phyloP scores from a whole-genome alignment of 2,888 invertebrate genomes.

The Pammene fasciana region DNA sequence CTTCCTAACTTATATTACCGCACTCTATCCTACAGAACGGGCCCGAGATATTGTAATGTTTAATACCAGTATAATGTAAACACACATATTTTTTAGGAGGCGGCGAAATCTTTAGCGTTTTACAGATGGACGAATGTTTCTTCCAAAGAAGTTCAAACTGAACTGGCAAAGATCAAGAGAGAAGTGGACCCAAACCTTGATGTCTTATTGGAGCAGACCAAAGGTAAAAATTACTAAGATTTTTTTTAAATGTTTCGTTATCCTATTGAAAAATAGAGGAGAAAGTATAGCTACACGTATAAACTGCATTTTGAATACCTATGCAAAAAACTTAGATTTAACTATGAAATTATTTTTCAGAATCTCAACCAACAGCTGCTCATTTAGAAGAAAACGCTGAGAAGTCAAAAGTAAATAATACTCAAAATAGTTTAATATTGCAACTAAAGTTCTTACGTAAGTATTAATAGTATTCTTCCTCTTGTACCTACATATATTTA shows the following conservation, averaged over 20 bases:
- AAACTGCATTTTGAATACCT: no score
- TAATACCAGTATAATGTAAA: no score
- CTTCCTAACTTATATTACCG: no score
- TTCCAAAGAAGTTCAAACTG: slow-evolving; percentile 61
- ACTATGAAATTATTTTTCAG: slow-evolving; percentile 27
- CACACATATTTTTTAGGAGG: slow-evolving; percentile 54
- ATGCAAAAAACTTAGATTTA: background rate
- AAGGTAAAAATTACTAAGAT: no score
- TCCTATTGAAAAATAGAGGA: no score
- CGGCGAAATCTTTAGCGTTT: slow-evolving; percentile 61
- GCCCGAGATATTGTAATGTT: no score
- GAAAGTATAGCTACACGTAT: no score
- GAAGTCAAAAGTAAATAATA: slow-evolving; percentile 49
- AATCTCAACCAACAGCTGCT: slow-evolving; percentile 15
- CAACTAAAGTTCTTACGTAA: slow-evolving; percentile 61
- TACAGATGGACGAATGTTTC: slow-evolving; percentile 54
- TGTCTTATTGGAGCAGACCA: slow-evolving; percentile 48
- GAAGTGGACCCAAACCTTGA: slow-evolving; percentile 59
- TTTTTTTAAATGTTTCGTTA: no score
- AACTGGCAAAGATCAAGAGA: slow-evolving; percentile 58
- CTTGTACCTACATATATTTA: no score
- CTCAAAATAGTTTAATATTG: slow-evolving; percentile 46
- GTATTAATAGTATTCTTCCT: slow-evolving; percentile 41
- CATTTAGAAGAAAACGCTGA: slow-evolving; percentile 9
- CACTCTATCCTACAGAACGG: no score